Evolutionary conservation across 2,888 invertebrate species (phyloP).

Genomic region (Euspilapteryx auroguttella): DNA sequence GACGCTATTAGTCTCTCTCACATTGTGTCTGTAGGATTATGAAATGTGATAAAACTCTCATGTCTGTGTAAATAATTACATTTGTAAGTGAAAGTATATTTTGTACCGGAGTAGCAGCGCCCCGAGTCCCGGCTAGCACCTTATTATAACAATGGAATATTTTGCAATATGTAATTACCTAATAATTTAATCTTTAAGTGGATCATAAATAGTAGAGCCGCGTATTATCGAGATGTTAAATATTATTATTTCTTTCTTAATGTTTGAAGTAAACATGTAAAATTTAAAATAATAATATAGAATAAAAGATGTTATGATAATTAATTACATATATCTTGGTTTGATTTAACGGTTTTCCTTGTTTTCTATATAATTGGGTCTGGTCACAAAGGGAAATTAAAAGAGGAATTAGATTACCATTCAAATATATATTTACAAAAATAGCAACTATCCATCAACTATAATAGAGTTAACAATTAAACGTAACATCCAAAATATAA

Average conservation of each 20-base stretch:
- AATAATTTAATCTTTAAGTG: conserved; percentile 46
- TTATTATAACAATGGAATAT: conserved; percentile 52
- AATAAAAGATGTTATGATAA: conserved; percentile 62
- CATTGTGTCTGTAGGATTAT: conserved; percentile 31
- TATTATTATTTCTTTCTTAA: conserved; percentile 59
- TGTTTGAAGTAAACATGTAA: conserved; percentile 61
- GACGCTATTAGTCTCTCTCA: too few species aligned
- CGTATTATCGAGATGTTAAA: conserved; percentile 60
- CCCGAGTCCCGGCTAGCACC: conserved; percentile 14
- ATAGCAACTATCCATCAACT: conserved; percentile 15
- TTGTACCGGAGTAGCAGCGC: conserved; percentile 46
- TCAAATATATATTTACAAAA: conserved; percentile 23
- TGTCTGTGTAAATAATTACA: conserved; percentile 36
- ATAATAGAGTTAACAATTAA: conserved; percentile 12
- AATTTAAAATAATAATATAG: conserved; percentile 62
- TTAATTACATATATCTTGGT: conserved; percentile 56
- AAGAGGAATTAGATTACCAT: too few species aligned
- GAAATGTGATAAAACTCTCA: conserved; percentile 52
- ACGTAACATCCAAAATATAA: conserved; percentile 9
- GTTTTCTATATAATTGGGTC: too few species aligned
- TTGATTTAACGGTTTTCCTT: conserved; percentile 30
- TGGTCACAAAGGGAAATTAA: too few species aligned
- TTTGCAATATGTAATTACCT: conserved; percentile 43
- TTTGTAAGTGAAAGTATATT: conserved; percentile 45
- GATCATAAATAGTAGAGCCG: conserved; percentile 48